Evolutionary conservation across 2,888 invertebrate genomes (phyloP).

Genomic region (Mythimna ferrago): DNA sequence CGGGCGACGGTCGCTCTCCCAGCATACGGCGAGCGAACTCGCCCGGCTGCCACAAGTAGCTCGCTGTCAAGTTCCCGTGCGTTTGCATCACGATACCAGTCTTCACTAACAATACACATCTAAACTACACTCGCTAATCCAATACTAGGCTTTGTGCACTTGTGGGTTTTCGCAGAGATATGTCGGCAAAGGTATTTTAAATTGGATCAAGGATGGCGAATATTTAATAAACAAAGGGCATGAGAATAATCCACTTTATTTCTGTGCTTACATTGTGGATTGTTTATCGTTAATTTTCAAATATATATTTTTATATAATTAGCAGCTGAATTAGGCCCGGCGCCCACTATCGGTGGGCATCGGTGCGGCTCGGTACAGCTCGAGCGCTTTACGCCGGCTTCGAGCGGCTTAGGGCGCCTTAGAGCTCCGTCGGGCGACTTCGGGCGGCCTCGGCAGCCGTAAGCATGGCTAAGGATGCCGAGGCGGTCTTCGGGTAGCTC

Average conservation of each 20-base stretch:
- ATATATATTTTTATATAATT: background rate
- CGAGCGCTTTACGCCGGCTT: no score
- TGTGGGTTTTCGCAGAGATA: constrained; percentile 82
- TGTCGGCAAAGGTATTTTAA: constrained; percentile 76
- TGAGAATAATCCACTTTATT: constrained; percentile 50
- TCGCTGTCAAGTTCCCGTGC: constrained; percentile 87
- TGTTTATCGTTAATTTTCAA: background rate
- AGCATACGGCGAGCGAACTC: constrained; percentile 87
- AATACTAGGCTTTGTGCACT: constrained; percentile 86
- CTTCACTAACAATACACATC: constrained; percentile 76
- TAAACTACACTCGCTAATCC: constrained; percentile 82
- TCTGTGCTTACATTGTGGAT: constrained; percentile 7
- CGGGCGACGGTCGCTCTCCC: constrained; percentile 85
- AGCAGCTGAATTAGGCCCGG: background rate
- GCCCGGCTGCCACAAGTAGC: constrained; percentile 88
- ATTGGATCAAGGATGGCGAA: constrained; percentile 80
- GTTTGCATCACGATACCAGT: constrained; percentile 84
- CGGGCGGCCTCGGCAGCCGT: no score
- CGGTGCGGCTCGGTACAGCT: no score
- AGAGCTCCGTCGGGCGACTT: no score
- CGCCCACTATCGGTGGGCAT: no score
- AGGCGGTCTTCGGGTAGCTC: no score
- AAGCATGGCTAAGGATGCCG: no score
- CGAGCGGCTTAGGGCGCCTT: no score
- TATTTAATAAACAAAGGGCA: constrained; percentile 71